Conservation (phyloP, 2,888 invertebrate genomes). For the Cloeon dipterum region DNA sequence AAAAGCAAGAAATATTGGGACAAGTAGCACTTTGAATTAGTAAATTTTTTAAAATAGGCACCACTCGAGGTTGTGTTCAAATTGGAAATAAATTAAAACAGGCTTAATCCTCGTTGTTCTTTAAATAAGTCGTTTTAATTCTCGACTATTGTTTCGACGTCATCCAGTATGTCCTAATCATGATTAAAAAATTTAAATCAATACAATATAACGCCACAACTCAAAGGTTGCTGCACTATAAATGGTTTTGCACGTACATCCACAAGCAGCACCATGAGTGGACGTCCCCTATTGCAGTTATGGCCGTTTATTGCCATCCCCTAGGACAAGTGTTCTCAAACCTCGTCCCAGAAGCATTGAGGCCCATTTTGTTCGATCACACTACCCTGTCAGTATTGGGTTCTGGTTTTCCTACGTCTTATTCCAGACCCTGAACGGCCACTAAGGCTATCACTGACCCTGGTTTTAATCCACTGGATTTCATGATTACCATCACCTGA, state of each 20-base stretch:
- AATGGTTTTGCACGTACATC: constrained; percentile 21
- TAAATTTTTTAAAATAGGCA: no score
- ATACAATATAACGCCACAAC: no score
- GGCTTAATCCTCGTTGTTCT: no score
- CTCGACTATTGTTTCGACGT: no score
- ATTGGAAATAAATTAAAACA: no score
- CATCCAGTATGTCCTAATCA: no score
- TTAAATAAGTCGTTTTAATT: no score
- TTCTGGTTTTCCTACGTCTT: constrained; percentile 22
- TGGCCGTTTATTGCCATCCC: constrained; percentile 22
- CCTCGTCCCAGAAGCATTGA: constrained; percentile 21
- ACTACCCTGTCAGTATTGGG: constrained; percentile 14
- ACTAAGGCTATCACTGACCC: constrained; percentile 28
- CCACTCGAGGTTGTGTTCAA: no score
- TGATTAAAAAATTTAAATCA: no score
- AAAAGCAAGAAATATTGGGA: no score
- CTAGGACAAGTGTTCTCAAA: constrained; percentile 23
- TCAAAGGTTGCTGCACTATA: constrained; percentile 23
- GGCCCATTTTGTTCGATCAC: constrained; percentile 16
- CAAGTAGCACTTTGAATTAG: no score
- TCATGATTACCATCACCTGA: constrained; percentile 28
- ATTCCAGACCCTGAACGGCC: constrained; percentile 22
- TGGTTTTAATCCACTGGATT: constrained; percentile 25
- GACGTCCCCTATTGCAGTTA: constrained; percentile 25
- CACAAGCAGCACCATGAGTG: constrained; percentile 30